Percentiles rank a stretch among this genome's conserved stretches.
These are phyloP conservation scores for Phengaris alcon DNA, from an alignment of 2,888 invertebrate genomes.

Conservation along the genomic window DNA sequence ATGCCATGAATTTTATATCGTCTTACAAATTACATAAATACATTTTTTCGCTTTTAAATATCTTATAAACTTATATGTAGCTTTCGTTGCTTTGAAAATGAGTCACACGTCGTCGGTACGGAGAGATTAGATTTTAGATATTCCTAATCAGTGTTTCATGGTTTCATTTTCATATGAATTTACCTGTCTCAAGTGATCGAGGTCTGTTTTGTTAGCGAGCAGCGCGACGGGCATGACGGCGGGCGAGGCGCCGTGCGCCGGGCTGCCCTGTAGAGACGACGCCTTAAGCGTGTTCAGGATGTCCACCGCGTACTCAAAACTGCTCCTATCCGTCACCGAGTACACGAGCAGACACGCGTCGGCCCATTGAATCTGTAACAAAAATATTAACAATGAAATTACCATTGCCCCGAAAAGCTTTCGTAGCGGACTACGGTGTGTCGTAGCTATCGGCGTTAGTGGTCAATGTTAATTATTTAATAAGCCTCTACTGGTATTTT, in stretches of 20 bases:
- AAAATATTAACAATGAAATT: slow-evolving; percentile 35
- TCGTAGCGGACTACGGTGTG: background rate
- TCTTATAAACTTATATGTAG: background rate
- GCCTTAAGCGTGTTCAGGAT: slow-evolving; percentile 80
- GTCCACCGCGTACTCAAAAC: slow-evolving; percentile 84
- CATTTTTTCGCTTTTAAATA: background rate
- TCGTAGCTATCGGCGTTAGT: background rate
- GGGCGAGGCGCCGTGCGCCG: slow-evolving; percentile 80
- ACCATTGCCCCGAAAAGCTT: background rate
- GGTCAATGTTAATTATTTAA: background rate
- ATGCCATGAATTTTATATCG: background rate
- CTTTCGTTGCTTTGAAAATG: slow-evolving; percentile 4
- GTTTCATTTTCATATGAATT: slow-evolving; percentile 39
- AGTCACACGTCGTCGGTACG: background rate
- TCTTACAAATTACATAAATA: slow-evolving; percentile 3
- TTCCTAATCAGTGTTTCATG: background rate
- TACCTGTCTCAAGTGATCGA: slow-evolving; percentile 88
- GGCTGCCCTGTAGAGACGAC: slow-evolving; percentile 74
- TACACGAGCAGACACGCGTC: slow-evolving; percentile 89
- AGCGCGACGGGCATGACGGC: slow-evolving; percentile 81
- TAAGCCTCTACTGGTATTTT: background rate
- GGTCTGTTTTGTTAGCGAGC: slow-evolving; percentile 88
- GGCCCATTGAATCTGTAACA: slow-evolving; percentile 84
- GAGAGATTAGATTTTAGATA: background rate
- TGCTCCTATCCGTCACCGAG: slow-evolving; percentile 85